Percentiles rank a stretch among this genome's conserved stretches.
Conservation (phyloP, 2,797 vertebrate genomes). For the Danio jaintianensis region DNA sequence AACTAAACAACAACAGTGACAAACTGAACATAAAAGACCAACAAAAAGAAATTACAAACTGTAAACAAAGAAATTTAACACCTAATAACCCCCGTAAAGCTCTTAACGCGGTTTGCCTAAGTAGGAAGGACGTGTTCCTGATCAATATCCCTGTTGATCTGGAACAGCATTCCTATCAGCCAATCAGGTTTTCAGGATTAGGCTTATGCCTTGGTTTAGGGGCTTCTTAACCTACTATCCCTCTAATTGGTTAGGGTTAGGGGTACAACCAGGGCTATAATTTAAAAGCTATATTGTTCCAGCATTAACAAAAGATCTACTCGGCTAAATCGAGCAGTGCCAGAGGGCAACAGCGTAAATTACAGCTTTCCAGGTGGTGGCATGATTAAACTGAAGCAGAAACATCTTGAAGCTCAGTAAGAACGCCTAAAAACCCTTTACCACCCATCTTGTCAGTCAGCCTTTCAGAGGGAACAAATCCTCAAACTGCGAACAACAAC, state of each 20-base stretch:
- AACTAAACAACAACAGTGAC: background rate
- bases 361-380: slow-evolving; percentile 19
- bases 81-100: background rate
- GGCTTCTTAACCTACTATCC: slow-evolving; percentile 23
- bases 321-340: slow-evolving; percentile 6
- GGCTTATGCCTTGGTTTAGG: slow-evolving; percentile 10
- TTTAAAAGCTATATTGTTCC: slow-evolving; percentile 17
- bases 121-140: slow-evolving; percentile 18
- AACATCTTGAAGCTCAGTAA: slow-evolving; percentile 2
- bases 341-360: slow-evolving; percentile 23
- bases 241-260: slow-evolving; percentile 16
- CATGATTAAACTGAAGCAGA: slow-evolving; percentile 31
- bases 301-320: background rate
- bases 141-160: slow-evolving; percentile 27
- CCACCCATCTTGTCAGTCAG: slow-evolving; percentile 15
- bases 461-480: slow-evolving; percentile 17
- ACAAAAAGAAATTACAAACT: background rate
- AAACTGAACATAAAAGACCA: background rate
- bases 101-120: background rate
- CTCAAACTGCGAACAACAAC: slow-evolving; percentile 4
- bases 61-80: background rate
- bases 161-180: slow-evolving; percentile 19
- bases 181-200: slow-evolving; percentile 33
- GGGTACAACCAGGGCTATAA: slow-evolving; percentile 2
- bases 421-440: background rate